Evolutionary conservation across 2,888 invertebrate genomes (phyloP), one percentile per base, ranked within the genome.

Genomic region (Chironomus riparius): DNA sequence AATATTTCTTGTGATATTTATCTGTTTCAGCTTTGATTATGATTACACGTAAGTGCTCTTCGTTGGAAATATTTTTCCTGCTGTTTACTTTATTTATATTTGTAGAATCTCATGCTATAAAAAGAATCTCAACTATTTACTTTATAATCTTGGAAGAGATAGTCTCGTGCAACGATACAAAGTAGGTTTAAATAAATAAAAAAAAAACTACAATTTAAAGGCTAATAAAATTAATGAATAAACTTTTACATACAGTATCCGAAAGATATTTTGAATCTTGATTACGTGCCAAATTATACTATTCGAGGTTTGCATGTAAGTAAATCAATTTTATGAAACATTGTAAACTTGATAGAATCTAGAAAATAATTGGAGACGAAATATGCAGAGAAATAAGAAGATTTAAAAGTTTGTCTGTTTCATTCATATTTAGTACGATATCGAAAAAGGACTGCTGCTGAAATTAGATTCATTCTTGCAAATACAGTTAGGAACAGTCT

Each of bases 401-500:
- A 38, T 38, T 38, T 38, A 10, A 38, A 38, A 38, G 10, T 38
- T 38, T 38, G 38, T 38, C 38, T 7, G 2, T 10, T 38, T 38
- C 10, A 1, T 38, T 10, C 38, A 1, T n/a, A 18, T n/a, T 24
- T 6, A 73, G 72, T 98, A 97, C 86, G 98, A 99, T 82, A 94
- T 97, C 81, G 92, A 95, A 83, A 95, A 96, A 85, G 97, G 98
- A 3, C 85, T 97, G 13, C 86, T 98, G 24, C 86, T 98, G 79
- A 98, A 98, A 83, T 87, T 98, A 79, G 98, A 98, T 85, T 95
- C 96, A 2, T 98, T 97, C 83, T 88, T 97, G 79, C 96, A 98
- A 88, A 96, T 98, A 79, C 98, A 98, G 83, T 88, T 95, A 82
- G 98, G 96, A 69, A 92, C 96, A 0, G 97, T 97, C 0, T 97